These are phyloP conservation scores for Xylocopa sonorina DNA, from an alignment of 1,140 invertebrate genomes.

Conservation along the genomic window DNA sequence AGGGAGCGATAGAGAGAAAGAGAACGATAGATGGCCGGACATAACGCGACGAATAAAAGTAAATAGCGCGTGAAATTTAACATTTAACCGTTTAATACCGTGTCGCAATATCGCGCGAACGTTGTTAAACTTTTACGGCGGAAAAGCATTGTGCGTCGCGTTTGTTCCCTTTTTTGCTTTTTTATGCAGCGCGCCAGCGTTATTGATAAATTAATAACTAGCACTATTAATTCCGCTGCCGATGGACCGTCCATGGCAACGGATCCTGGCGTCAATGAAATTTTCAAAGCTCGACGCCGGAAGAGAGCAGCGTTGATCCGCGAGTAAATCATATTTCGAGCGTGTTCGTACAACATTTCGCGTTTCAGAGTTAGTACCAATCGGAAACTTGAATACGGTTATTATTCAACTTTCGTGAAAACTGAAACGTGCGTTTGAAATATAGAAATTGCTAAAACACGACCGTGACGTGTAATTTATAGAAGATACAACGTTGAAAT, in stretches of 20 bases:
- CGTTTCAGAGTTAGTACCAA: too few species aligned
- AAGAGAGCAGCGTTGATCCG: too few species aligned
- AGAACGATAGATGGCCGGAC: neutral
- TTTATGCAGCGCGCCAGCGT: neutral
- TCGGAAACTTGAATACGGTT: too few species aligned
- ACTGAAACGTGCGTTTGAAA: too few species aligned
- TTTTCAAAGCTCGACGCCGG: slow-evolving; percentile 9
- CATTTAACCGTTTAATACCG: slow-evolving; percentile 9
- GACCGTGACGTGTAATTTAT: too few species aligned
- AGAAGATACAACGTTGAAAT: too few species aligned
- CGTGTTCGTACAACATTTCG: too few species aligned
- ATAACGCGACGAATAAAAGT: neutral
- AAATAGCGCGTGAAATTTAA: slow-evolving; percentile 12
- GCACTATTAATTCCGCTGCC: neutral
- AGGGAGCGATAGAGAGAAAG: too few species aligned
- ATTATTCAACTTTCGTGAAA: too few species aligned
- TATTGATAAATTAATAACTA: slow-evolving; percentile 19
- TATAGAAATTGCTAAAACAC: too few species aligned
- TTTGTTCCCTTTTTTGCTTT: neutral
- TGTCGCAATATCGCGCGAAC: neutral
- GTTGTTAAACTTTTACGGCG: neutral
- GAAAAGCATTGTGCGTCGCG: neutral
- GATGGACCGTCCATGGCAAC: neutral
- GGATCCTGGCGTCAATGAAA: neutral
- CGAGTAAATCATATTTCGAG: too few species aligned